phyloP scores from a whole-genome alignment of 30 jellyfish, hydroid and myxozoan genomes.

The Aurelia sp. region DNA sequence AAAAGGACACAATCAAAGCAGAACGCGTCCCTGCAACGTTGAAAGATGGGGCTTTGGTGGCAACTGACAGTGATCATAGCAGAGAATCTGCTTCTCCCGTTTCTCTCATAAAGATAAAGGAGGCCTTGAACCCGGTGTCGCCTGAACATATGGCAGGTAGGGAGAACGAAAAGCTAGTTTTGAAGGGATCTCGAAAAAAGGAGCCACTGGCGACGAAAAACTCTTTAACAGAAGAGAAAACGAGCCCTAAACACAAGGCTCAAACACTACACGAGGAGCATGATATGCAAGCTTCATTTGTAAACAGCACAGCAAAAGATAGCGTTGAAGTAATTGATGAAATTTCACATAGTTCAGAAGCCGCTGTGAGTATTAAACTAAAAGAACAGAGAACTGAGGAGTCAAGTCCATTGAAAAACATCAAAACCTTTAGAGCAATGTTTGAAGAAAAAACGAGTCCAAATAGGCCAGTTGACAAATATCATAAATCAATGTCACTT shows the following conservation, averaged over 20 bases:
- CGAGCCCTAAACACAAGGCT: too few relatives aligned
- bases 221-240: too few relatives aligned
- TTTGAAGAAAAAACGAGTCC: conserved; percentile 46
- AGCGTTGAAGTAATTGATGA: too few relatives aligned
- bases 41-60: background rate
- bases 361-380: too few relatives aligned
- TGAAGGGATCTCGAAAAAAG: too few relatives aligned
- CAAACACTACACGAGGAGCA: too few relatives aligned
- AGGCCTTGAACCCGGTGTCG: background rate
- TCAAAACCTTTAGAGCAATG: conserved; percentile 51
- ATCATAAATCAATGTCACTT: conserved; percentile 25
- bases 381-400: conserved; percentile 11
- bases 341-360: too few relatives aligned
- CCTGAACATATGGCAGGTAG: background rate
- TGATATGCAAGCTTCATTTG: too few relatives aligned
- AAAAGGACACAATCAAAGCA: background rate
- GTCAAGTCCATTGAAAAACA: conserved; percentile 17
- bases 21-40: background rate
- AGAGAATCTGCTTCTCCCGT: background rate
- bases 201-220: too few relatives aligned
- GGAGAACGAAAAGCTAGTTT: background rate
- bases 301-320: too few relatives aligned
- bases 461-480: conserved; percentile 59
- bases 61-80: background rate
- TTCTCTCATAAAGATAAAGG: background rate